Conservation (phyloP, 2,797 vertebrate genomes). For the Diglossa cyanea region DNA sequence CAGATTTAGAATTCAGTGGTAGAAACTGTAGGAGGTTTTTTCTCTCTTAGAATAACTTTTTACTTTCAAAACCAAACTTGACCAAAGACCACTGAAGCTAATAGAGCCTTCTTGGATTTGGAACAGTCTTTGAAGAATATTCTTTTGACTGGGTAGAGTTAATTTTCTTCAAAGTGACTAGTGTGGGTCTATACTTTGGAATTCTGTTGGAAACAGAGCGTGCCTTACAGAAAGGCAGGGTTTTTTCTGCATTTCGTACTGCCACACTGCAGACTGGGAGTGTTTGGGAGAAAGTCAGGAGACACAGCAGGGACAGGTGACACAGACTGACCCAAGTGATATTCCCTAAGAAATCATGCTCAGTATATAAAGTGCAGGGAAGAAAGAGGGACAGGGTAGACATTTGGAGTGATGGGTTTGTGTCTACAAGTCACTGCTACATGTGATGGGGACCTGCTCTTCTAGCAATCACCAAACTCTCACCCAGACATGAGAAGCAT, state of each 20-base stretch:
- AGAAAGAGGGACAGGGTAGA: fast-evolving
- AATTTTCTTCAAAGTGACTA: background rate
- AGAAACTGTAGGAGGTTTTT: fast-evolving
- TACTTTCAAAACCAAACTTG: background rate
- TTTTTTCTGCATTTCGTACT: background rate
- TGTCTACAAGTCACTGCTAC: background rate
- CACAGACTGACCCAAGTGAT: background rate
- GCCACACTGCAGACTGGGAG: too few relatives aligned
- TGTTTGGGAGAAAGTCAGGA: background rate
- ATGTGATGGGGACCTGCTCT: fast-evolving
- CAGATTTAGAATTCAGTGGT: background rate
- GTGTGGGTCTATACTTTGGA: background rate
- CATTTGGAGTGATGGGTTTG: background rate
- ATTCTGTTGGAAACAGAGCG: background rate
- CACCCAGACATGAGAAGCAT: background rate
- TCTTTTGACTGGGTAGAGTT: background rate
- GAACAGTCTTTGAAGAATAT: background rate
- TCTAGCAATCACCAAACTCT: too few relatives aligned
- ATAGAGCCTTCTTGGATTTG: background rate
- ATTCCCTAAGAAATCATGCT: background rate
- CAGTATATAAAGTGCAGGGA: background rate
- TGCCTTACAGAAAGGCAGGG: background rate
- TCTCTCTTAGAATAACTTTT: background rate
- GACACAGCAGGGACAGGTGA: background rate
- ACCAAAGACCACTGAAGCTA: background rate